Evolutionary conservation across 2,888 invertebrate genomes (phyloP), one percentile per base, ranked within the genome.

Genomic region (Buathra laborator): DNA sequence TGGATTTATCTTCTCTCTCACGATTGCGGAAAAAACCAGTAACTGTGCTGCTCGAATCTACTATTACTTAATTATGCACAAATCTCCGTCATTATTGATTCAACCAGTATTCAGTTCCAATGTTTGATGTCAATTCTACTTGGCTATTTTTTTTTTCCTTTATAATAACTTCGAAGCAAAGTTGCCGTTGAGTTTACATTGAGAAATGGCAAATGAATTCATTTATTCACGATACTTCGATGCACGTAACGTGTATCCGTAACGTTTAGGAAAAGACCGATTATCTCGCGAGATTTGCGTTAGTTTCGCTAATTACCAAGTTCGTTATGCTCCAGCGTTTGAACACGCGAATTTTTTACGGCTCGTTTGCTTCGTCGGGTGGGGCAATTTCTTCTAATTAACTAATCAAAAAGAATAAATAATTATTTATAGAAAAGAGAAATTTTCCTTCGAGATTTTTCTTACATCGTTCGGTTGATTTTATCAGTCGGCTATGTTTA

Each of bases 261-360:
- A 12, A 48, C 29, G 37, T 2, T 37, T 5, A 29, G 0, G 29
- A 29, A 70, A 71, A 37, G n/a, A 48, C 6, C 4, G 2, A 37
- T 9, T 59, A 46, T 70, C 59, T 24, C 37, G n/a, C 6, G 19
- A 3, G 46, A 70, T 62, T 7, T 14, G 12, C 3, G 7, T 46
- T 19, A 48, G 32, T 78, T 78, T 78, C 70, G 24, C 53, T 82
- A 12, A 77, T 76, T 82, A 71, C 12, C 53, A 56, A 71, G 66
- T 71, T 71, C 32, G 59, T 80, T 70, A 59, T 48, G 83, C 79
- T 46, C 66, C 68, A 44, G 24, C 3, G 44, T 46, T 24, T 12
- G 9, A 12, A 24, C 62, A 71, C 44, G 51, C 56, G 32, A 53
- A 62, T 32, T 56, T 53, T 37, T 19, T 53, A 64, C 66, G 68